Percentiles rank a stretch among this genome's conserved stretches.
These are phyloP conservation scores for Eupithecia subfuscata DNA, from an alignment of 2,888 invertebrate genomes.

Conservation along the genomic window DNA sequence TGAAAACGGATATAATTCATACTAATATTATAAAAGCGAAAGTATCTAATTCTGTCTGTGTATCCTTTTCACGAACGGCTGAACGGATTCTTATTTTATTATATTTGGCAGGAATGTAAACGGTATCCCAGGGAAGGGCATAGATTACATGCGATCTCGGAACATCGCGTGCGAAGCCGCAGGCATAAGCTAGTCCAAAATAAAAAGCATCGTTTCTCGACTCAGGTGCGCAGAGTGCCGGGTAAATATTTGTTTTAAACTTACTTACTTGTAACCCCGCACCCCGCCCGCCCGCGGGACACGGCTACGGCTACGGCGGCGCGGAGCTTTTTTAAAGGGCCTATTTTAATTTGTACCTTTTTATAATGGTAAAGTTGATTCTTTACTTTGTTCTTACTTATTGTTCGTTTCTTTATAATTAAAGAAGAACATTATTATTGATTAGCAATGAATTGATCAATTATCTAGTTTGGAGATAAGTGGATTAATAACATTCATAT, in stretches of 20 bases:
- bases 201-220: not conserved
- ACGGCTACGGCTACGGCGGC: not conserved
- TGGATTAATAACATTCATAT: no score
- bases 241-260: conserved; percentile 27
- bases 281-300: not conserved
- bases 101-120: no score
- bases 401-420: no score
- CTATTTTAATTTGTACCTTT: not conserved
- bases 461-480: no score
- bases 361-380: not conserved
- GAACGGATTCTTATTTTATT: no score
- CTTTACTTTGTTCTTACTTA: no score
- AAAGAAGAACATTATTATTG: no score
- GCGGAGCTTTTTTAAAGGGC: not conserved
- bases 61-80: no score
- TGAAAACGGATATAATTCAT: not conserved
- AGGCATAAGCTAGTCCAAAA: not conserved
- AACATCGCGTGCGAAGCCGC: not conserved
- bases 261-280: not conserved
- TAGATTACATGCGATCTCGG: no score
- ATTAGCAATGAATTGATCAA: no score
- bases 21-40: not conserved
- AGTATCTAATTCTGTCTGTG: no score
- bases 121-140: no score
- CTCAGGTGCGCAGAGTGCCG: conserved; percentile 18